Base-by-base conservation (phyloP, 2,888 invertebrate species). In the Cistogaster globosa region DNA sequence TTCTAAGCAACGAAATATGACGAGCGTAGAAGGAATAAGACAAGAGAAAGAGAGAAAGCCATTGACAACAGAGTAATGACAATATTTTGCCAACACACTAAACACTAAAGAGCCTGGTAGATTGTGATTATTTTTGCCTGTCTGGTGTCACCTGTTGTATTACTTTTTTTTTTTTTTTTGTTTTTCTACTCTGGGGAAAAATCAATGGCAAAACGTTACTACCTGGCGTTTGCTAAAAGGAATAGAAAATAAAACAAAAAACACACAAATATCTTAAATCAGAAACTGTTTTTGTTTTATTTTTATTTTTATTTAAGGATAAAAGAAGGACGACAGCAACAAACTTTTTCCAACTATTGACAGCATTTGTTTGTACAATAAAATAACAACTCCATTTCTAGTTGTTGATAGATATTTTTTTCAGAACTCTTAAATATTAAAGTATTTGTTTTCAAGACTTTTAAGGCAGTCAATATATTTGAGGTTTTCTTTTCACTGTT, bases 191-290 rank as follows among this genome's bases (percentile, higher is more conserved):
- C 77, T 81, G 63, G 84, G 84, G 84, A 81, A 85, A 85, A 81
- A 85, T 85, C 84, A 81, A 85, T 85, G 84, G 77, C 58, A 78
- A 85, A 85, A 60, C 77, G 81, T 78, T 85, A 65, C 62, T 51
- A 78, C 58, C 74, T 77, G 74, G 68, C 53, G 53, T 58, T 69
- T 74, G 63, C 69, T 69, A 57, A 55, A 71, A 57, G 72, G 42
- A 68, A 77, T 57, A 65, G 55, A 76, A n/a, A n/a, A n/a, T n/a
- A n/a, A n/a, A n/a, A n/a, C n/a, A 26, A 38, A 60, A 26, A 65
- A 53, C 26, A 51, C 58, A 6, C 32, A 32, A 32, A 32, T 32
- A 51, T 62, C 48, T 55, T 63, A 63, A 75, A 51, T 2, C 48
- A n/a, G 6, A n/a, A n/a, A n/a, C n/a, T 74, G 45, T 55, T 69